phyloP scores from a whole-genome alignment of 2,113 vertebrate genomes.

The Arothron firmamentum region DNA sequence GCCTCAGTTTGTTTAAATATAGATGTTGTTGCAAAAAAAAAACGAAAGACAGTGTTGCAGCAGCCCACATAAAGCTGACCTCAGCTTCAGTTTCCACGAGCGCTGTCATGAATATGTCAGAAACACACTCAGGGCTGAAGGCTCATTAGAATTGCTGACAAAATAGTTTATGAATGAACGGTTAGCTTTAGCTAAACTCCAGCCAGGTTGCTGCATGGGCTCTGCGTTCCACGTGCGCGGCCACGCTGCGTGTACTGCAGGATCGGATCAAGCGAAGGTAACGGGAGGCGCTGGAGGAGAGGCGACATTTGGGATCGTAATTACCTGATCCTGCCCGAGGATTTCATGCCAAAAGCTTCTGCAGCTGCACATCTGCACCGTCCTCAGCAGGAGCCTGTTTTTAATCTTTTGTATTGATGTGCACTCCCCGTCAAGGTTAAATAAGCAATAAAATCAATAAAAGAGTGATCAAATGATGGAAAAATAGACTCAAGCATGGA shows the following conservation, averaged over 20 bases:
- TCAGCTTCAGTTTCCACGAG: too few relatives aligned
- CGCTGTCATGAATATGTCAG: too few relatives aligned
- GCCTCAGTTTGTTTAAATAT: neutral
- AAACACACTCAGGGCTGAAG: too few relatives aligned
- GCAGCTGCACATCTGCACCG: too few relatives aligned
- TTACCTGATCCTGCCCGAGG: neutral
- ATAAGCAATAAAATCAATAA: conserved; percentile 73
- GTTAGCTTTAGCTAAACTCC: too few relatives aligned
- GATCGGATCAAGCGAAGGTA: neutral
- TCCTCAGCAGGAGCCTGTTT: conserved; percentile 29
- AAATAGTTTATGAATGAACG: too few relatives aligned
- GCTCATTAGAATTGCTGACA: too few relatives aligned
- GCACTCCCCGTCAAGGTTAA: conserved; percentile 68
- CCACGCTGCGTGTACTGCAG: neutral
- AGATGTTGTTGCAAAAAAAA: neutral
- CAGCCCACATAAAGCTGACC: too few relatives aligned
- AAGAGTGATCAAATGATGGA: conserved; percentile 40
- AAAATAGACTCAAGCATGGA: conserved; percentile 20
- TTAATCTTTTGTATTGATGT: conserved; percentile 22
- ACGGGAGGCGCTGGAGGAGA: conserved; percentile 10
- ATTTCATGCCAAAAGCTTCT: too few relatives aligned
- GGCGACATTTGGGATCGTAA: conserved; percentile 24
- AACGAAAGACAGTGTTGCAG: too few relatives aligned
- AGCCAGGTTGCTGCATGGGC: neutral
- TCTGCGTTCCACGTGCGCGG: conserved; percentile 15